phyloP scores from a whole-genome alignment of 1,140 invertebrate genomes.

The Oryzaephilus surinamensis region DNA sequence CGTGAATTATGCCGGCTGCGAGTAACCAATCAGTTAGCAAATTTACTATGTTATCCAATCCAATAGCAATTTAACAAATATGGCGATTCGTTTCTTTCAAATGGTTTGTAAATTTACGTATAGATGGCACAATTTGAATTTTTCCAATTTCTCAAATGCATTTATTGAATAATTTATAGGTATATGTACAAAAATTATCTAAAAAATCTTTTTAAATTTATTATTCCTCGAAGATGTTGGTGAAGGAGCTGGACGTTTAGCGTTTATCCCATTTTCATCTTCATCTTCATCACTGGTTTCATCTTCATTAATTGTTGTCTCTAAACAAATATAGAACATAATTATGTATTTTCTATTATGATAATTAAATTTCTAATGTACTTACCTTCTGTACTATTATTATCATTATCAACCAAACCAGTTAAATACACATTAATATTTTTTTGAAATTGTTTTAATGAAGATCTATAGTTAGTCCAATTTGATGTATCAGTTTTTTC shows the following conservation, averaged over 20 bases:
- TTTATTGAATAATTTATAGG: not conserved
- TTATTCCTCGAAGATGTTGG: conserved; percentile 4
- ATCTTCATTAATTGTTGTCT: not conserved
- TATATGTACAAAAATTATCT: not conserved
- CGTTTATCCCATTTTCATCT: conserved; percentile 10
- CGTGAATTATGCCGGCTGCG: too few relatives aligned
- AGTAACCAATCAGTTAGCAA: too few relatives aligned
- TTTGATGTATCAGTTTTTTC: conserved; percentile 6
- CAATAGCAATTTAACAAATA: too few relatives aligned
- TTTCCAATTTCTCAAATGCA: not conserved
- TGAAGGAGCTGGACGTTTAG: conserved; percentile 5
- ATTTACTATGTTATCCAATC: too few relatives aligned
- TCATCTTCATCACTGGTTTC: conserved; percentile 5
- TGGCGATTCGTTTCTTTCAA: not conserved
- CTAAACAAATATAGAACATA: too few relatives aligned
- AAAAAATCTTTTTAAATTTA: conserved; percentile 5
- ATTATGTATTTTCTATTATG: not conserved
- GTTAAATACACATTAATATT: conserved; percentile 13
- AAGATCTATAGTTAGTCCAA: conserved; percentile 7
- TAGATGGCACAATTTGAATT: not conserved
- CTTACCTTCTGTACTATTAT: not conserved
- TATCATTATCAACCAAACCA: conserved; percentile 8
- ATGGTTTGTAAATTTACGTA: conserved; percentile 1
- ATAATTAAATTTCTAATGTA: not conserved
- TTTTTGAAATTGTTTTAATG: conserved; percentile 12